A percentile compares a stretch with the other conserved stretches of the same genome.
These are phyloP conservation scores for Podocnemis expansa DNA, from an alignment of 2,113 vertebrate genomes.

Conservation along the genomic window DNA sequence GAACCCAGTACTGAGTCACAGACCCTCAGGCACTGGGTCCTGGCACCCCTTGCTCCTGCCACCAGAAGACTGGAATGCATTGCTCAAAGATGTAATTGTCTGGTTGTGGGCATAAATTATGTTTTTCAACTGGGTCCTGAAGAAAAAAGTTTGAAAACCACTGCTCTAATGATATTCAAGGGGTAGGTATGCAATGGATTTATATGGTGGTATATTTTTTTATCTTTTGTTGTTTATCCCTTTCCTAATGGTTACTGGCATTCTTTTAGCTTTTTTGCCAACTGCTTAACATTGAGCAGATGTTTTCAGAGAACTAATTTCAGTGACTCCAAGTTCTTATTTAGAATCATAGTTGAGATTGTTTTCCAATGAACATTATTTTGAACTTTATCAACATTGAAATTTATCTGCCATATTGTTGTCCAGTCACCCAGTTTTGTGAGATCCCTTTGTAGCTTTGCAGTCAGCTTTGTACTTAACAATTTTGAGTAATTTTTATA, in stretches of 20 bases:
- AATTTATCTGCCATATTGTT: not conserved
- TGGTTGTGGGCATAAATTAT: too few species aligned
- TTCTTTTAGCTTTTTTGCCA: not conserved
- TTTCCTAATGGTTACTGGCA: not conserved
- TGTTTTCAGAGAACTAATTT: not conserved
- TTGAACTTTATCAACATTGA: not conserved
- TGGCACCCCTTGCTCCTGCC: too few species aligned
- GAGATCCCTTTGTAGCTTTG: not conserved
- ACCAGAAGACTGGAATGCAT: too few species aligned
- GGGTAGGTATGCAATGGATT: not conserved
- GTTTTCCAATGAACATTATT: not conserved
- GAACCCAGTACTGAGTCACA: too few species aligned
- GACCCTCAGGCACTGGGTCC: too few species aligned
- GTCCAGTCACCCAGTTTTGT: not conserved
- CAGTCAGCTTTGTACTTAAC: not conserved
- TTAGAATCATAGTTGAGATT: not conserved
- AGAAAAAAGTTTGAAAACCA: too few species aligned
- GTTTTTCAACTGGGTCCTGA: too few species aligned
- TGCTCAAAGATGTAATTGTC: too few species aligned
- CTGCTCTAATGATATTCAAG: too few species aligned
- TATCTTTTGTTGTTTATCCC: not conserved
- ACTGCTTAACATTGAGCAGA: not conserved
- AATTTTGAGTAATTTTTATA: not conserved
- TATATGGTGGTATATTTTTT: not conserved
- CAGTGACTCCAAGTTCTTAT: not conserved